Conservation (phyloP, 2,797 vertebrate species). For the Dryobates pubescens region DNA sequence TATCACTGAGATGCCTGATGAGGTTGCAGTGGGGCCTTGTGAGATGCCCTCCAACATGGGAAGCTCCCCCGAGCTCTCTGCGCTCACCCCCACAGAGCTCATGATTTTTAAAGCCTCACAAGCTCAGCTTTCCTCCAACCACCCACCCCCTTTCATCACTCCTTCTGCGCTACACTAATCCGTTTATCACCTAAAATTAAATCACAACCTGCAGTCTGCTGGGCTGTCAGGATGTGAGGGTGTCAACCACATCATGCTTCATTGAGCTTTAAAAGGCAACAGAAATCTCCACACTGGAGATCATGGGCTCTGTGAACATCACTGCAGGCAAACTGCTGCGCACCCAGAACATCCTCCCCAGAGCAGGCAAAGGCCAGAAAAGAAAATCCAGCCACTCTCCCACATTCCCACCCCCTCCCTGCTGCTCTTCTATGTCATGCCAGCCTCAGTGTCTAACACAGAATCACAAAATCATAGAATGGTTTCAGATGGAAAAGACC, state of each 20-base stretch:
- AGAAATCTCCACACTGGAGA: not conserved
- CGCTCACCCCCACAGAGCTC: not conserved
- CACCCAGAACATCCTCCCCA: not conserved
- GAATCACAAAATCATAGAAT: too few relatives aligned
- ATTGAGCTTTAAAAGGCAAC: not conserved
- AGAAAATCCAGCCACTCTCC: not conserved
- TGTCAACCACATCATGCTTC: not conserved
- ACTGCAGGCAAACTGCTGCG: not conserved
- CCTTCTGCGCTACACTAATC: not conserved
- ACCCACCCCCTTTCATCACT: not conserved
- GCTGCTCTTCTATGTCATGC: not conserved
- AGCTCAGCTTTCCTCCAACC: not conserved
- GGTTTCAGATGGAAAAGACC: too few relatives aligned
- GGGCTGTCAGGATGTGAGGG: not conserved
- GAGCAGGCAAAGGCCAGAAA: not conserved
- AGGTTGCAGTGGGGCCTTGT: accelerated
- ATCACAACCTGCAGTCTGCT: not conserved
- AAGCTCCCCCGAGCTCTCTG: accelerated
- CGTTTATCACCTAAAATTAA: not conserved
- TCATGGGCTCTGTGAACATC: not conserved
- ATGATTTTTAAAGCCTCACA: not conserved
- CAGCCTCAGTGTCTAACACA: not conserved
- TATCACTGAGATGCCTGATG: not conserved
- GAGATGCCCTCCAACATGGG: not conserved
- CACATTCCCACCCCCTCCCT: not conserved